Conservation (phyloP, 2,797 vertebrate genomes). For the Sitta carolinensis region DNA sequence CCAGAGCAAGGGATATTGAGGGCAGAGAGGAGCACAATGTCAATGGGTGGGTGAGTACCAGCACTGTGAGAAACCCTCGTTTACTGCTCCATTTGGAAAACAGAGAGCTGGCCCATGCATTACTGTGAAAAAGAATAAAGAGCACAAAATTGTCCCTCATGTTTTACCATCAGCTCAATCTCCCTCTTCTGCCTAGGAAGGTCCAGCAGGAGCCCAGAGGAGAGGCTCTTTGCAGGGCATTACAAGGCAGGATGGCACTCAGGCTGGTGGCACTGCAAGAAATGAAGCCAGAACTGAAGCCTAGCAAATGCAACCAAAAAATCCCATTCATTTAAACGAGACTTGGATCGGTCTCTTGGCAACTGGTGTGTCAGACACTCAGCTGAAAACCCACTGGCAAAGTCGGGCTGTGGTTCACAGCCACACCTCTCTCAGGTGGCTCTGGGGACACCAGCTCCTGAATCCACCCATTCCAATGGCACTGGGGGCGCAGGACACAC, state of each 20-base stretch:
- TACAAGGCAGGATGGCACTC: neutral
- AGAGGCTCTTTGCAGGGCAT: neutral
- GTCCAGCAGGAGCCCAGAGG: neutral
- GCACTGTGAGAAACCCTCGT: neutral
- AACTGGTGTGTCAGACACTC: slow-evolving; percentile 3
- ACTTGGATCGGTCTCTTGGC: slow-evolving; percentile 30
- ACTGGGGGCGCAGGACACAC: neutral
- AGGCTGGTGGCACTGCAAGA: neutral
- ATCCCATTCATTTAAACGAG: slow-evolving; percentile 26
- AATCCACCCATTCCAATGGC: neutral
- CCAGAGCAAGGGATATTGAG: neutral
- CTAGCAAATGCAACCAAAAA: slow-evolving; percentile 6
- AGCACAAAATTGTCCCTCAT: neutral
- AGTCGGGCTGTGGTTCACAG: neutral
- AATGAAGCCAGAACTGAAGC: neutral
- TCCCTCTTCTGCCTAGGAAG: neutral
- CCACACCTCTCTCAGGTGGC: neutral
- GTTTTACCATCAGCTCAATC: neutral
- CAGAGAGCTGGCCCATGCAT: neutral
- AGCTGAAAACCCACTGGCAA: slow-evolving; percentile 28
- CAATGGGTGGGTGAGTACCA: rapidly evolving
- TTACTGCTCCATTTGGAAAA: neutral
- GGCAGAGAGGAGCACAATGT: neutral
- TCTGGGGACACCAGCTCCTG: neutral
- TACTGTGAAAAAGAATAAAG: neutral